A percentile compares a stretch with the other conserved stretches of the same genome.
phyloP scores from a whole-genome alignment of 2,888 invertebrate genomes.

The Pandemis heparana region DNA sequence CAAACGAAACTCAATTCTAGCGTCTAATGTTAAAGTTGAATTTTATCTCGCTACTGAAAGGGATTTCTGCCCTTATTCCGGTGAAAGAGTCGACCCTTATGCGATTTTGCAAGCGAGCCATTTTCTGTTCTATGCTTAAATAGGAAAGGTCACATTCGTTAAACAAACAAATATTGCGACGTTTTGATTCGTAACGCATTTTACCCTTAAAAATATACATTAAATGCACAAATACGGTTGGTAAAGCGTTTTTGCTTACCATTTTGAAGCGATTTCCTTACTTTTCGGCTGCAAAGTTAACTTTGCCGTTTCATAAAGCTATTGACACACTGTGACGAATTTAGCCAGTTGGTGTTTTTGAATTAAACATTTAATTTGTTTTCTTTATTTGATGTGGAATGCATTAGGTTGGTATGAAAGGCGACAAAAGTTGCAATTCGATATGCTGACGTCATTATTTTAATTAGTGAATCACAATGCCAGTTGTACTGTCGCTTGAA shows the following conservation, averaged over 20 bases:
- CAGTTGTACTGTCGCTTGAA: constrained; percentile 26
- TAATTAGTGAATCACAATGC: constrained; percentile 56
- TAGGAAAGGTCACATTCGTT: background rate
- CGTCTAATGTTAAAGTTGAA: background rate
- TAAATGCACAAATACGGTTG: constrained; percentile 17
- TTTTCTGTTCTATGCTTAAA: background rate
- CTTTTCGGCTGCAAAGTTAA: background rate
- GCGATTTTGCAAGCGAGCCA: background rate
- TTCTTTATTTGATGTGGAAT: constrained; percentile 70
- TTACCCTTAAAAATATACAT: constrained; percentile 41
- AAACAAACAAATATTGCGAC: background rate
- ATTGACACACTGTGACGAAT: constrained; percentile 69
- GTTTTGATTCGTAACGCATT: constrained; percentile 42
- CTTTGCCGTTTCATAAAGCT: constrained; percentile 35
- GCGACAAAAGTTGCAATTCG: constrained; percentile 65
- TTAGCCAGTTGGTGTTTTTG: constrained; percentile 75
- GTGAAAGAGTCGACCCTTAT: constrained; percentile 19
- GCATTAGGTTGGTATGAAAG: constrained; percentile 60
- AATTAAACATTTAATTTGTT: constrained; percentile 84
- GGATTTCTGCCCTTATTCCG: background rate
- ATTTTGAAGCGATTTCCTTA: background rate
- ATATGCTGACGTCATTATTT: constrained; percentile 73
- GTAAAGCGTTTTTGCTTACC: background rate
- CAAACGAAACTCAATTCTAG: constrained; percentile 6
- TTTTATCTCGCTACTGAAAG: background rate